Evolutionary conservation across 2,888 invertebrate genomes (phyloP).

Genomic region (Ichneumoninae sp.): DNA sequence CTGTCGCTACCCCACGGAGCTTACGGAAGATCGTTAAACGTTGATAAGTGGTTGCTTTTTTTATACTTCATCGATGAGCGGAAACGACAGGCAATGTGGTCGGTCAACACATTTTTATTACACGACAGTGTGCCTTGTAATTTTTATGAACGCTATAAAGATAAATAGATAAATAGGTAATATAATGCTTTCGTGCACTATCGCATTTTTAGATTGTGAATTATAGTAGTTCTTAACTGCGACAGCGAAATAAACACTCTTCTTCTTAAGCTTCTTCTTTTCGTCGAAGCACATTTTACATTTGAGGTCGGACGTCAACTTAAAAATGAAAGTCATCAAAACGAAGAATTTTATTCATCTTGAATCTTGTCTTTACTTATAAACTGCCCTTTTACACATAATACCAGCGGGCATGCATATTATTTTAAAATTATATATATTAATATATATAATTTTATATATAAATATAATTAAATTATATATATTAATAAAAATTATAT

Average conservation of each 20-base stretch:
- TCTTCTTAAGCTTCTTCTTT: neutral
- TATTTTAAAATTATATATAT: too few species aligned
- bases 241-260: neutral
- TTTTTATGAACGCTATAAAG: neutral
- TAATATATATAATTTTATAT: too few species aligned
- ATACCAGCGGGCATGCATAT: too few species aligned
- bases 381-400: too few species aligned
- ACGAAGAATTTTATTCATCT: too few species aligned
- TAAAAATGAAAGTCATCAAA: neutral
- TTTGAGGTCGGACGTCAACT: neutral
- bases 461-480: too few species aligned
- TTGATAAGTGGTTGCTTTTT: neutral
- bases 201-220: neutral
- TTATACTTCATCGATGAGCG: neutral
- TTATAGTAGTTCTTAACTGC: neutral
- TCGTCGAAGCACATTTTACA: neutral
- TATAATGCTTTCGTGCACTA: neutral
- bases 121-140: neutral
- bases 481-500: too few species aligned
- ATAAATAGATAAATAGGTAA: neutral
- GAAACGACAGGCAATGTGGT: neutral
- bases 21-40: neutral
- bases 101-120: neutral
- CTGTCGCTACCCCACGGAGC: neutral
- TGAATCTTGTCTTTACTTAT: too few species aligned